These are phyloP conservation scores for Leptestheria dahalacensis DNA, from an alignment of 1,140 invertebrate genomes.

Conservation along the genomic window DNA sequence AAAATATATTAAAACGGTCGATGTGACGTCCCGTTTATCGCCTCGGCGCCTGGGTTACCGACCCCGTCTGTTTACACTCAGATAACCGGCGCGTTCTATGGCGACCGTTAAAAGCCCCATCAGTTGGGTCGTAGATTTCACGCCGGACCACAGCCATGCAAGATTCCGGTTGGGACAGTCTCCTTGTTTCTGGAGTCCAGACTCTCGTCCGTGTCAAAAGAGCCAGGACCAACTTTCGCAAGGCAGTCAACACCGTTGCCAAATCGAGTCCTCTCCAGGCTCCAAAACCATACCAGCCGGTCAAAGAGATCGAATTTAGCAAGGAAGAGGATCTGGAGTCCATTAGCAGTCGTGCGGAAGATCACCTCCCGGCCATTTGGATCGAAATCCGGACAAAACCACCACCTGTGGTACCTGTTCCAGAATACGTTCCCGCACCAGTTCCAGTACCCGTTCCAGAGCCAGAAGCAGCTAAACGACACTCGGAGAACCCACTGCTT, in stretches of 20 bases:
- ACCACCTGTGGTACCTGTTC: neutral
- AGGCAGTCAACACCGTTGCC: neutral
- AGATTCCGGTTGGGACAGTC: neutral
- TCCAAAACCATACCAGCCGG: neutral
- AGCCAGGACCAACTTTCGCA: too few relatives aligned
- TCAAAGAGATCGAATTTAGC: neutral
- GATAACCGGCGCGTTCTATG: too few relatives aligned
- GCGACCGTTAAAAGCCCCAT: too few relatives aligned
- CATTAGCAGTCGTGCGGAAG: neutral
- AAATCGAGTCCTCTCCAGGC: neutral
- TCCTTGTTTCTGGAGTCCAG: neutral
- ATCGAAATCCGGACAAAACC: conserved; percentile 1
- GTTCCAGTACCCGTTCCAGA: neutral
- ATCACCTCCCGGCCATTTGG: neutral
- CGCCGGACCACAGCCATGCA: neutral
- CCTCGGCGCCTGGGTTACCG: too few relatives aligned
- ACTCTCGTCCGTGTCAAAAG: neutral
- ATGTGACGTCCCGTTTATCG: too few relatives aligned
- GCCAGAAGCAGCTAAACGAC: too few relatives aligned
- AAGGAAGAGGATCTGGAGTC: neutral
- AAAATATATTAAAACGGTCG: too few relatives aligned
- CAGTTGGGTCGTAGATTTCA: too few relatives aligned
- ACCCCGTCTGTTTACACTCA: too few relatives aligned
- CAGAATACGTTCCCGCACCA: neutral
- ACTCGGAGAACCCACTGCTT: neutral